These are phyloP conservation scores for Pipa parva DNA, from an alignment of 2,113 vertebrate species.

Conservation along the genomic window DNA sequence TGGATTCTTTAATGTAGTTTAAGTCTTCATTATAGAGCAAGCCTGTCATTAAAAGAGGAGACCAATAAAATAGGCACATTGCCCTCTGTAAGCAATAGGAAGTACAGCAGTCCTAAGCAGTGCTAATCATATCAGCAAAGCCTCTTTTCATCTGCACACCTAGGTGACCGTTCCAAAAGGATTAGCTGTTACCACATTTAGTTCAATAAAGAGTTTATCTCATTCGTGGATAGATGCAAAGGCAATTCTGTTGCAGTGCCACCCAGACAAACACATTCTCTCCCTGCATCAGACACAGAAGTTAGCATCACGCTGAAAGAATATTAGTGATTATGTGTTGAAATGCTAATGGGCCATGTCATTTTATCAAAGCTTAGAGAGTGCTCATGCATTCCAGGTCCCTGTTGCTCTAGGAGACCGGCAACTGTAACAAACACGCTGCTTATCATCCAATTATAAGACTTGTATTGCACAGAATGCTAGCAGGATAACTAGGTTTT, in stretches of 20 bases:
- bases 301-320: slow-evolving; percentile 14
- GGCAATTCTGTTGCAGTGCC: background rate
- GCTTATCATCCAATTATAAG: background rate
- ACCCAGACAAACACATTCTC: slow-evolving; percentile 1
- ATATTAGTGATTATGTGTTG: slow-evolving; percentile 30
- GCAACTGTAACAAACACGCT: slow-evolving; percentile 13
- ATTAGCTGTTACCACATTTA: slow-evolving; percentile 61
- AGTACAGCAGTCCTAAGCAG: slow-evolving; percentile 35
- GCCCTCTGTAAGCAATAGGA: slow-evolving; percentile 37
- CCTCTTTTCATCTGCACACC: slow-evolving; percentile 48
- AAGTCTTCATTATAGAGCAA: no score
- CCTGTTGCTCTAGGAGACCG: slow-evolving; percentile 21
- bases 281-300: slow-evolving; percentile 11
- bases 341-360: slow-evolving; percentile 37
- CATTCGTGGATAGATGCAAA: slow-evolving; percentile 29
- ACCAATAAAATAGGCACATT: no score
- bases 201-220: slow-evolving; percentile 60
- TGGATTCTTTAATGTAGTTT: no score
- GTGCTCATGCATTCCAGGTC: slow-evolving; percentile 25
- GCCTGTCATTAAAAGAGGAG: no score
- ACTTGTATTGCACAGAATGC: no score
- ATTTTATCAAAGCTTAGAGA: slow-evolving; percentile 33
- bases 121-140: slow-evolving; percentile 52
- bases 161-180: slow-evolving; percentile 54
- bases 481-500: no score